Evolutionary conservation across 2,888 invertebrate genomes (phyloP), one percentile per base, ranked within the genome.

Genomic region (Frankliniella intonsa): DNA sequence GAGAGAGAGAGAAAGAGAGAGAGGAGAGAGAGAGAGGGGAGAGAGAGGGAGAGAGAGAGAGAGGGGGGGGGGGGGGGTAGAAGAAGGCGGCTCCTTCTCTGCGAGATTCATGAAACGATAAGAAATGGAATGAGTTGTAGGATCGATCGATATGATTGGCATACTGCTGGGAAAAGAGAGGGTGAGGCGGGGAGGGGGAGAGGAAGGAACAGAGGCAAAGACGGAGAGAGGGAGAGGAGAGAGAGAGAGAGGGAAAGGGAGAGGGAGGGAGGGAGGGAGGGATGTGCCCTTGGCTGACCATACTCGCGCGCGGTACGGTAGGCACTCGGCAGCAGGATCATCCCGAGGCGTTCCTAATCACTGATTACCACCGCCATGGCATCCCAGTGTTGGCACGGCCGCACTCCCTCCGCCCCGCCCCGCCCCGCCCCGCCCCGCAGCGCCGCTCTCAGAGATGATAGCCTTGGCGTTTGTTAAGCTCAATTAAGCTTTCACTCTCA

Each of bases 11-110:
- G 38, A 50, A 83, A 83, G 82, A 82, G 82, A 81, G 80, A 82
- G 51, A 83, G 83, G 83, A 84, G 83, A 81, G 22, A 25, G 80
- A 17, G 62, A 38, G 79, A 82, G 79, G 38, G 25, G 25, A 51
- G 25, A 50, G 65, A 83, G 55, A 80, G 62, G 3, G 62, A 14
- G 14, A 14, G 62, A 62, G 62, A 62, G 17, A 62, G 62, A 62
- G 14, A 62, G 14, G 14, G 62, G 49, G 79, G 65, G 38, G 38
- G 65, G 69, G 49, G 82, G 81, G 65, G 25, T 50, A 82, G 14
- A 62, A n/a, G 62, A 14, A 62, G 62, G 62, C 17, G 62, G 7
- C 62, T 62, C 19, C 76, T 84, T 84, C 38, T 83, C 82, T 83
- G 81, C 80, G 81, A 27, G 81, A 62, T 62, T n/a, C 62, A 8